A percentile compares a stretch with the other conserved stretches of the same genome.
Conservation (phyloP, 2,113 vertebrate species). For the Actinemys pallida region DNA sequence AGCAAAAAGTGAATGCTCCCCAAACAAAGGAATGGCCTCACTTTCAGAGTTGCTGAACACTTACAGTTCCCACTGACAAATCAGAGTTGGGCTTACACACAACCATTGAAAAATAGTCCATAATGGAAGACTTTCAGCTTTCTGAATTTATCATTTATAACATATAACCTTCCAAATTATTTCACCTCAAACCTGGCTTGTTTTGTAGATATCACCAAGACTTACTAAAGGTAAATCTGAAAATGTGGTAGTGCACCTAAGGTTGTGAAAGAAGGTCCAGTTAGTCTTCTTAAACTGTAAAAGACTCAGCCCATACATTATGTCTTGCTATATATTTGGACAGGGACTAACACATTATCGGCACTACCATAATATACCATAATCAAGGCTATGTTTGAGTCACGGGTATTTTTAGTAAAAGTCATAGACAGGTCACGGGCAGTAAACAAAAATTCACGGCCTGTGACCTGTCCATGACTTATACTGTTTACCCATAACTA, state of each 20-base stretch:
- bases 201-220: neutral
- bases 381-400: too few species aligned
- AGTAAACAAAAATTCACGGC: too few species aligned
- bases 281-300: neutral
- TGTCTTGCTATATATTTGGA: neutral
- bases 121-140: neutral
- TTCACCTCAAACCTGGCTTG: neutral
- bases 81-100: neutral
- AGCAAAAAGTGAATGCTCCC: neutral
- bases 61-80: neutral
- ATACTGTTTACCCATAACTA: too few species aligned
- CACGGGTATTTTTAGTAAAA: too few species aligned
- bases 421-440: too few species aligned
- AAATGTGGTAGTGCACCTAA: fast-evolving
- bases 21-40: neutral
- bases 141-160: neutral
- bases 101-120: fast-evolving
- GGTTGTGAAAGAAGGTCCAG: neutral
- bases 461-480: too few species aligned
- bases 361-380: neutral
- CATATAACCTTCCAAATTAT: fast-evolving
- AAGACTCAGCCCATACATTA: too few species aligned
- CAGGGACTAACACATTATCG: fast-evolving
- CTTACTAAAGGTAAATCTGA: neutral
- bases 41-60: neutral